These are phyloP conservation scores for Drosophila lacicola DNA, from an alignment of 2,888 invertebrate genomes.

Conservation along the genomic window DNA sequence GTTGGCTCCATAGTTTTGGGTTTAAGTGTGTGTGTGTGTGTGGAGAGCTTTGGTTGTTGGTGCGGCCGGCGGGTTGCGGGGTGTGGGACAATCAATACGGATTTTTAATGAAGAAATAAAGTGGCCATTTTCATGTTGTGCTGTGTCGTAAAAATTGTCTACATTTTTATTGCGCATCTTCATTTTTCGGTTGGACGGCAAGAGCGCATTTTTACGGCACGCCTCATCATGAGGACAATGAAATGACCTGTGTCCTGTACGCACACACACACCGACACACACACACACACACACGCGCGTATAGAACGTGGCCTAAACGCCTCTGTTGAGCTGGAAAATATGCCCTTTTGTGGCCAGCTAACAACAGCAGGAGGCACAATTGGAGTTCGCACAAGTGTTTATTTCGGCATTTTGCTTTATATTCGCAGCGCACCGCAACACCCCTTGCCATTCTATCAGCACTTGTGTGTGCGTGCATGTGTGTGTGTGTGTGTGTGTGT, in stretches of 20 bases:
- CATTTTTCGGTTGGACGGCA: conserved; percentile 9
- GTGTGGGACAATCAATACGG: conserved; percentile 68
- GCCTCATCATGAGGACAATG: conserved; percentile 56
- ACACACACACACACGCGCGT: not conserved
- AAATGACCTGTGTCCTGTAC: conserved; percentile 56
- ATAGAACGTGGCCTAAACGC: conserved; percentile 48
- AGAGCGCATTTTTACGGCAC: conserved; percentile 38
- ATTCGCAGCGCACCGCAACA: conserved; percentile 6
- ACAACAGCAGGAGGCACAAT: conserved; percentile 12
- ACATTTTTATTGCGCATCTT: conserved; percentile 71
- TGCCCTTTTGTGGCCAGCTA: conserved; percentile 64
- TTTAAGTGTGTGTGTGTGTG: not conserved
- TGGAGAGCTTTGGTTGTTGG: not conserved
- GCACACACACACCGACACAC: conserved; percentile 1
- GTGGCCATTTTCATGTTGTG: conserved; percentile 70
- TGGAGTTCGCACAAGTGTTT: conserved; percentile 66
- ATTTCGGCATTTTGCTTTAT: conserved; percentile 74
- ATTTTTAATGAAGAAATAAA: conserved; percentile 80
- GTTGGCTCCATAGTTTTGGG: not conserved
- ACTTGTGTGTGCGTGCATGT: conserved; percentile 3
- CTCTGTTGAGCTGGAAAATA: conserved; percentile 74
- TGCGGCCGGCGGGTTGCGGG: not conserved
- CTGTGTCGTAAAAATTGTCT: conserved; percentile 76
- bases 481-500: conserved; percentile 9
- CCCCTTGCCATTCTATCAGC: not conserved